A percentile compares a stretch with the other conserved stretches of the same genome.
These are phyloP conservation scores for Suillia variegata DNA, from an alignment of 2,888 invertebrate genomes.

Conservation along the genomic window DNA sequence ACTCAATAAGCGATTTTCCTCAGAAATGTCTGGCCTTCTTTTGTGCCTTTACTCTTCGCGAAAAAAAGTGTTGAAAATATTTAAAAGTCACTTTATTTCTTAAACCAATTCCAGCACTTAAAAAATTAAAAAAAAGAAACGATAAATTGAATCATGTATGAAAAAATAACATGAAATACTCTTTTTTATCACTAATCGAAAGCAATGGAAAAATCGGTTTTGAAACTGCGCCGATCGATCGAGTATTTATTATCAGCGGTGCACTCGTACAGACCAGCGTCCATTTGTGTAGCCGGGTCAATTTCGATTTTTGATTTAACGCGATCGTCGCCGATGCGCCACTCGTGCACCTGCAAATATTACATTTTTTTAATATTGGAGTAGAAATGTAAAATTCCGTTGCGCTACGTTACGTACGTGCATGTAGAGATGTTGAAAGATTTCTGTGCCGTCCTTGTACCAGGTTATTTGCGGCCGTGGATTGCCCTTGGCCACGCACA, in stretches of 20 bases:
- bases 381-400: not conserved
- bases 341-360: conserved; percentile 78
- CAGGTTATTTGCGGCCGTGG: conserved; percentile 93
- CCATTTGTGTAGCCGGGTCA: conserved; percentile 94
- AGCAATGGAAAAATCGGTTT: conserved; percentile 90
- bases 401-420: conserved; percentile 69
- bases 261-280: conserved; percentile 93
- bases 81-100: too few relatives aligned
- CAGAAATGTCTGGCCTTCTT: too few relatives aligned
- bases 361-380: not conserved
- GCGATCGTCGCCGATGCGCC: conserved; percentile 80
- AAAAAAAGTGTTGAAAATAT: too few relatives aligned
- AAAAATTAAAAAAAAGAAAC: too few relatives aligned
- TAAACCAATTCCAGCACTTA: too few relatives aligned
- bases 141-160: too few relatives aligned
- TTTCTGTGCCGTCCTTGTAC: conserved; percentile 94
- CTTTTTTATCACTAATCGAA: too few relatives aligned
- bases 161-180: too few relatives aligned
- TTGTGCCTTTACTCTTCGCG: too few relatives aligned
- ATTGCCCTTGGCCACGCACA: conserved; percentile 88
- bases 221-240: conserved; percentile 87
- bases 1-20: too few relatives aligned
- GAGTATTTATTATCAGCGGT: conserved; percentile 94
- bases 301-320: conserved; percentile 93
- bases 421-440: conserved; percentile 85